These are phyloP conservation scores for Peromyscus eremicus DNA, from an alignment of 2,797 vertebrate genomes.

Conservation along the genomic window DNA sequence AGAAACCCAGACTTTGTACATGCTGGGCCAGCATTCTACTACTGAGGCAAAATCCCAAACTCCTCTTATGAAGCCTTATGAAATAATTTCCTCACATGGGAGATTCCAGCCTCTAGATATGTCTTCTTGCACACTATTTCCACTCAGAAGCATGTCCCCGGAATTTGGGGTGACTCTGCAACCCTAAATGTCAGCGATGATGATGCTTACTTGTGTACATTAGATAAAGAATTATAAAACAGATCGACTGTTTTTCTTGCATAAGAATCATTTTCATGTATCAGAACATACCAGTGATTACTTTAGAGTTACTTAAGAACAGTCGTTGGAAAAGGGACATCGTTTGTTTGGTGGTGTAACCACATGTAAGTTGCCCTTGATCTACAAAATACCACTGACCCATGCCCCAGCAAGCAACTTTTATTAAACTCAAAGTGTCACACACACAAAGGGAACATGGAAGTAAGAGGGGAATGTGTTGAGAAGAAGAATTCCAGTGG, in stretches of 20 bases:
- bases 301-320: background rate
- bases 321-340: background rate
- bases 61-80: background rate
- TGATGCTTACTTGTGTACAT: background rate
- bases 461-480: background rate
- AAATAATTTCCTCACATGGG: background rate
- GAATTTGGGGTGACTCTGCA: background rate
- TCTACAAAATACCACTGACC: background rate
- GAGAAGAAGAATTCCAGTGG: background rate
- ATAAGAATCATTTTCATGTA: background rate
- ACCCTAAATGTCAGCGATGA: background rate
- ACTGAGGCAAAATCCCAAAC: background rate
- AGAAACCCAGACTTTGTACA: background rate
- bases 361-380: background rate
- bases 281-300: background rate
- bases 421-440: background rate
- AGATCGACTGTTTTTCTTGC: background rate
- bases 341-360: background rate
- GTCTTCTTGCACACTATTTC: accelerated
- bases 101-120: accelerated
- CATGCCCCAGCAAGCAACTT: background rate
- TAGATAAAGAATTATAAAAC: background rate
- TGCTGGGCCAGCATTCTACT: background rate
- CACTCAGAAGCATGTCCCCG: background rate
- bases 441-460: background rate